phyloP scores from a whole-genome alignment of 2,113 vertebrate genomes.

The Glaucomys volans region DNA sequence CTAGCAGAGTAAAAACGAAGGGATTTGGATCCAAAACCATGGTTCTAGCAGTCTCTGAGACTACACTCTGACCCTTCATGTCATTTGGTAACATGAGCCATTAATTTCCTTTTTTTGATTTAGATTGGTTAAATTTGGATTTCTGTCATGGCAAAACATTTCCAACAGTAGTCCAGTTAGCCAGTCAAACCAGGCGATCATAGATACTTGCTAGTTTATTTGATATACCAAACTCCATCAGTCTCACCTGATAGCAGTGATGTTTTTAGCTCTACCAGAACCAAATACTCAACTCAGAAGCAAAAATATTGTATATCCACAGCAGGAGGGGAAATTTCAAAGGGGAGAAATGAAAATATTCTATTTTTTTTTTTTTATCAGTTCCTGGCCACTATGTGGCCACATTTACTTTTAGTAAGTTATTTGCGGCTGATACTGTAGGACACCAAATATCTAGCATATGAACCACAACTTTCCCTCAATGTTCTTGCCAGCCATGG shows the following conservation, averaged over 20 bases:
- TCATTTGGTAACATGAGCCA: background rate
- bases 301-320: background rate
- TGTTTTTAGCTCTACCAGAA: background rate
- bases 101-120: background rate
- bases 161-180: background rate
- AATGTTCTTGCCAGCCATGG: background rate
- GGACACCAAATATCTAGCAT: background rate
- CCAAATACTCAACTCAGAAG: background rate
- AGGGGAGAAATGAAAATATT: background rate
- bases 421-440: background rate
- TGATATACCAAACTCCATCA: background rate
- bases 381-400: background rate
- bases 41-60: background rate
- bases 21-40: background rate
- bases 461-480: background rate
- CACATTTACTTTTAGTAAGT: background rate
- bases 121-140: background rate
- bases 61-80: background rate
- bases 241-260: too few species aligned
- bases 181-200: background rate
- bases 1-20: background rate
- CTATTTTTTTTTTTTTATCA: background rate
- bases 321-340: background rate
- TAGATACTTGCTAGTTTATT: background rate
- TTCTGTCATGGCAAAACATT: background rate